Percentiles rank a stretch among this genome's conserved stretches.
Evolutionary conservation across 2,888 invertebrate species (phyloP).

Genomic region (Notocelia uddmanniana): DNA sequence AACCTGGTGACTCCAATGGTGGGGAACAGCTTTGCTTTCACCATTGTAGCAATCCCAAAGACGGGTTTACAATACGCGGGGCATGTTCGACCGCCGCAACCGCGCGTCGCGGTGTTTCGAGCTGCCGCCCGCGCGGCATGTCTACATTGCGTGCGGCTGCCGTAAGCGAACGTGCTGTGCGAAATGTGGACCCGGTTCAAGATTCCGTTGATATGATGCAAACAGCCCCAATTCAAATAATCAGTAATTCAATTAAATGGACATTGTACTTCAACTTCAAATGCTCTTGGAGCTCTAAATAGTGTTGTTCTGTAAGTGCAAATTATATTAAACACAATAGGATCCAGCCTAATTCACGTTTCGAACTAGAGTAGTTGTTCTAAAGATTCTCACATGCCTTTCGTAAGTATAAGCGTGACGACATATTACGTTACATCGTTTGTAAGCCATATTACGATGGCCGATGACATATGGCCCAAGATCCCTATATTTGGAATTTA

Average conservation of each 20-base stretch:
- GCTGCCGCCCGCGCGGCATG: too few relatives aligned
- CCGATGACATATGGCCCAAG: not conserved
- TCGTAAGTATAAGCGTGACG: constrained; percentile 21
- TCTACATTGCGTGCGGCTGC: too few relatives aligned
- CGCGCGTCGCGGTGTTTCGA: too few relatives aligned
- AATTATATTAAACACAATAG: constrained; percentile 19
- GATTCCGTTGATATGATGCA: not conserved
- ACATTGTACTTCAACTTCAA: constrained; percentile 5
- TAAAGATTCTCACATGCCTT: constrained; percentile 23
- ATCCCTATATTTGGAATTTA: not conserved
- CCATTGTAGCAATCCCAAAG: too few relatives aligned
- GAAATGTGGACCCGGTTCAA: too few relatives aligned
- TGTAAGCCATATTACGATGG: not conserved
- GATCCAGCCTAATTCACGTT: constrained; percentile 35
- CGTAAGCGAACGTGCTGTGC: too few relatives aligned
- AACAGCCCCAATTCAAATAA: not conserved
- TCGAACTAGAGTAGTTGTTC: not conserved
- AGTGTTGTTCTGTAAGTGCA: constrained; percentile 20
- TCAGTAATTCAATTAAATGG: not conserved
- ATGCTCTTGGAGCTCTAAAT: constrained; percentile 3
- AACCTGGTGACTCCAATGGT: too few relatives aligned
- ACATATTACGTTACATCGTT: not conserved
- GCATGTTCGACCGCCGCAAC: too few relatives aligned
- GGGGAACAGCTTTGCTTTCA: too few relatives aligned
- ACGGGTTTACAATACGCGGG: too few relatives aligned